Evolutionary conservation across 1,140 invertebrate species (phyloP).

Genomic region (Choristoneura fumiferana): DNA sequence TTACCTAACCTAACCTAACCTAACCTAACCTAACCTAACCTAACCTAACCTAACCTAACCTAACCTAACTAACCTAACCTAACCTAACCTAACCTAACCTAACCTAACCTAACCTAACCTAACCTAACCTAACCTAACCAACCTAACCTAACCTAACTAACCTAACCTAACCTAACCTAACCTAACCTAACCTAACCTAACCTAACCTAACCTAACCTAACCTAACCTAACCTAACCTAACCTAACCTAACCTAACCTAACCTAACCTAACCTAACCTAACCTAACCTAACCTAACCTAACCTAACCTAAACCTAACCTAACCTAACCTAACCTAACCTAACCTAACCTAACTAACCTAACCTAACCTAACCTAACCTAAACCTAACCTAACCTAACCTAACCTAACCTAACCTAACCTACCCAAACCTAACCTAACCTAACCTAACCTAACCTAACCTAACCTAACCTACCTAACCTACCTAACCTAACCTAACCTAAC

Average conservation of each 20-base stretch:
- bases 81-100: too few species aligned
- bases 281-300: constrained; percentile 38
- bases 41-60: too few species aligned
- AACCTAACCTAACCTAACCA: too few species aligned
- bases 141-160: too few species aligned
- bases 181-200: constrained; percentile 58
- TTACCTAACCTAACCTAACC: too few species aligned
- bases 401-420: constrained; percentile 24
- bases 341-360: constrained; percentile 33
- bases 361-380: too few species aligned
- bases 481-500: constrained; percentile 27
- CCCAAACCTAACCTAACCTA: constrained; percentile 22
- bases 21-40: too few species aligned
- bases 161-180: constrained; percentile 39
- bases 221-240: constrained; percentile 26
- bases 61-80: too few species aligned
- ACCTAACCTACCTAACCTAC: too few species aligned
- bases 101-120: constrained; percentile 27
- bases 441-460: constrained; percentile 22
- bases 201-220: constrained; percentile 29
- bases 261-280: constrained; percentile 33
- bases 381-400: constrained; percentile 30
- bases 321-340: constrained; percentile 31
- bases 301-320: too few species aligned
- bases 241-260: constrained; percentile 29